A percentile compares a stretch with the other conserved stretches of the same genome.
Conservation (phyloP, 2,888 invertebrate species). For the Lasioglossum figueresi region DNA sequence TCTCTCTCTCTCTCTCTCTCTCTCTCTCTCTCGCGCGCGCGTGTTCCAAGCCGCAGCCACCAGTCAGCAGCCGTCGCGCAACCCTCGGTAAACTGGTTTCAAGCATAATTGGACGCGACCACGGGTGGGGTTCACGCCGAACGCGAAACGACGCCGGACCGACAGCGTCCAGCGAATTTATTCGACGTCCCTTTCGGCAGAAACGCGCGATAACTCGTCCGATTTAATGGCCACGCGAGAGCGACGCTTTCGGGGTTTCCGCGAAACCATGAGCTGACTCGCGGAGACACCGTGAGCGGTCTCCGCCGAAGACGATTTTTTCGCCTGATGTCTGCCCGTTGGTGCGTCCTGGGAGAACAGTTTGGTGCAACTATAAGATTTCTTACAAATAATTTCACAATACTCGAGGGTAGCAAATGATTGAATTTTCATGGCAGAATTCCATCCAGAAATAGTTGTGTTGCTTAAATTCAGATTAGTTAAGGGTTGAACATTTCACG, state of each 20-base stretch:
- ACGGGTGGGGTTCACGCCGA: constrained; percentile 40
- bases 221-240: constrained; percentile 44
- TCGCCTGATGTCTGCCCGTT: background rate
- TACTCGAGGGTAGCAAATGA: background rate
- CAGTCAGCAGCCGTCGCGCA: constrained; percentile 42
- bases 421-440: background rate
- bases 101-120: constrained; percentile 79
- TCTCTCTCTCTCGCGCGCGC: constrained; percentile 20
- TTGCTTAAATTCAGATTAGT: background rate
- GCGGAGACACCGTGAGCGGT: background rate
- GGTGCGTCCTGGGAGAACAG: background rate
- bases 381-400: background rate
- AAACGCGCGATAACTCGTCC: constrained; percentile 44
- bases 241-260: background rate
- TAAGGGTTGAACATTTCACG: background rate
- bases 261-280: background rate
- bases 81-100: constrained; percentile 75
- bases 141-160: constrained; percentile 3
- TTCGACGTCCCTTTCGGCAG: constrained; percentile 47
- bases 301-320: background rate
- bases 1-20: constrained; percentile 10
- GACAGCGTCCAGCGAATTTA: constrained; percentile 57
- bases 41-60: constrained; percentile 40
- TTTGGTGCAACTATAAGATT: background rate
- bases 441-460: background rate